Evolutionary conservation across 2,797 vertebrate species (phyloP).

Genomic region (Pogoniulus pusillus): DNA sequence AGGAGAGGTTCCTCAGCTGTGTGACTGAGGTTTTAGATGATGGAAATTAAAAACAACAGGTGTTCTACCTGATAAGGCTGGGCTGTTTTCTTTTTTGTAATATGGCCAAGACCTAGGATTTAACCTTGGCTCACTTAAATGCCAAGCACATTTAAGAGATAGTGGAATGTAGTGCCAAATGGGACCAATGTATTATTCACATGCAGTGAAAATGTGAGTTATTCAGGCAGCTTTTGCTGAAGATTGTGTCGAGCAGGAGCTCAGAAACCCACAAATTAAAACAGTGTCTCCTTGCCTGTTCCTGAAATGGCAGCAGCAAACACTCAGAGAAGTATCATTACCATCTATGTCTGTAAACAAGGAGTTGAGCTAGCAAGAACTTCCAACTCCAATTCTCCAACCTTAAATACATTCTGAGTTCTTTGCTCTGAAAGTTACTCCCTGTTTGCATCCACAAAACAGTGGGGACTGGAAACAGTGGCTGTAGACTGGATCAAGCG

Average conservation of each 20-base stretch:
- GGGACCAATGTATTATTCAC: neutral
- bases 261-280: neutral
- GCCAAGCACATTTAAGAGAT: neutral
- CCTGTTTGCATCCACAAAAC: neutral
- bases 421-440: neutral
- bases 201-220: too few relatives aligned
- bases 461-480: neutral
- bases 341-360: neutral
- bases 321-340: neutral
- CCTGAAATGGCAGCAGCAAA: neutral
- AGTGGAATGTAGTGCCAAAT: neutral
- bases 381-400: neutral
- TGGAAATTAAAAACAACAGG: neutral
- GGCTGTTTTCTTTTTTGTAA: neutral
- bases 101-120: neutral
- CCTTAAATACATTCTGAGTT: neutral
- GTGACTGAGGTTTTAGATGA: neutral
- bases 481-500: neutral
- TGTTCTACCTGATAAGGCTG: neutral
- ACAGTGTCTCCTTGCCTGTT: neutral
- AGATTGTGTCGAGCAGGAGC: neutral
- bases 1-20: neutral
- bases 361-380: neutral
- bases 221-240: neutral
- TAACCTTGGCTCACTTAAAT: neutral